Conservation (phyloP, 2,888 invertebrate species). For the Herminia tarsipennalis region DNA sequence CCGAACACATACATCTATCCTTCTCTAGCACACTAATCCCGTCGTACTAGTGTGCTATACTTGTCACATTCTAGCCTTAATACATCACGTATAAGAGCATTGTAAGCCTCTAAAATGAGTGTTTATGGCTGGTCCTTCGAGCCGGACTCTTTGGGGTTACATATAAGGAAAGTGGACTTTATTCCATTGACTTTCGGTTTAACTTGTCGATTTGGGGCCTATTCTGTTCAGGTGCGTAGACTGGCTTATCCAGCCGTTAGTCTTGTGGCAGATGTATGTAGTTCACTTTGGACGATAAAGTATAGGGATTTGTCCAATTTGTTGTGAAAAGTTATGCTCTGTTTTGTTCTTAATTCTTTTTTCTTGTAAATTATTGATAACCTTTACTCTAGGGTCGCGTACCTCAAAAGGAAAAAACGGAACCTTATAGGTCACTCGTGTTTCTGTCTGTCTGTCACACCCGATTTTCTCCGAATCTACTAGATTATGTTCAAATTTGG, state of each 20-base stretch:
- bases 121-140: slow-evolving; percentile 78
- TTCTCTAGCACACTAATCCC: slow-evolving; percentile 57
- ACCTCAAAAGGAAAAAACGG: too few relatives aligned
- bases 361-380: slow-evolving; percentile 16
- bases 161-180: slow-evolving; percentile 57
- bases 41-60: slow-evolving; percentile 52
- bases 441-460: too few relatives aligned
- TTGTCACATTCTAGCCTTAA: slow-evolving; percentile 67
- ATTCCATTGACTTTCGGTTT: slow-evolving; percentile 50
- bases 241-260: slow-evolving; percentile 69
- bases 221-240: slow-evolving; percentile 68
- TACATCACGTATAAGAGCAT: slow-evolving; percentile 73
- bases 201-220: slow-evolving; percentile 35
- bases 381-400: too few relatives aligned
- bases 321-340: slow-evolving; percentile 31
- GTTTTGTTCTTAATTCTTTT: slow-evolving; percentile 38
- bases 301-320: slow-evolving; percentile 58
- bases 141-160: slow-evolving; percentile 58
- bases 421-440: too few relatives aligned
- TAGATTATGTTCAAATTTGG: too few relatives aligned
- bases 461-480: too few relatives aligned
- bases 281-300: slow-evolving; percentile 50
- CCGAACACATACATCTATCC: slow-evolving; percentile 49
- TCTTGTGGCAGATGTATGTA: slow-evolving; percentile 63
- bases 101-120: slow-evolving; percentile 77